Evolutionary conservation across 2,113 vertebrate genomes (phyloP).

Genomic region (Spermophilus dauricus): DNA sequence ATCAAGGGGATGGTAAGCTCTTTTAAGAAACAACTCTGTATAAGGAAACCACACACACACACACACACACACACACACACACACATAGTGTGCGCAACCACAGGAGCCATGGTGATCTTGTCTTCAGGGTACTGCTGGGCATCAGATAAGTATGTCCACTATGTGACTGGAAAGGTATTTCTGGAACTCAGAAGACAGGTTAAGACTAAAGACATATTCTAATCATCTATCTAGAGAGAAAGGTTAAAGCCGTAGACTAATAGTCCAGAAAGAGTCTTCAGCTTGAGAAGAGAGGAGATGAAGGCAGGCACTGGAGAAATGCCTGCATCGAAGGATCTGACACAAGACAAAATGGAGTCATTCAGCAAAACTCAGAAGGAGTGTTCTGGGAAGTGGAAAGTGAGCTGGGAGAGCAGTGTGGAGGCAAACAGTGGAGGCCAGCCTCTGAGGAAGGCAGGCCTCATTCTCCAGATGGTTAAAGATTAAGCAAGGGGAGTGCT

Average conservation of each 20-base stretch:
- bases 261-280: neutral
- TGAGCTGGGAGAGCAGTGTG: too few relatives aligned
- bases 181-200: neutral
- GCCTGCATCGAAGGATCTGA: neutral
- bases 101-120: neutral
- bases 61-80: too few relatives aligned
- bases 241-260: neutral
- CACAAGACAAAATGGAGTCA: neutral
- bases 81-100: too few relatives aligned
- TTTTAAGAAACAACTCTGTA: too few relatives aligned
- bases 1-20: neutral
- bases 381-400: neutral
- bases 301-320: neutral
- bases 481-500: neutral
- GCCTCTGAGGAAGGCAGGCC: neutral
- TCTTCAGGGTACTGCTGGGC: neutral
- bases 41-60: too few relatives aligned
- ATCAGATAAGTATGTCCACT: neutral
- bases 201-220: neutral
- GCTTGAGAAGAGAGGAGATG: neutral
- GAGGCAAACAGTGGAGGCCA: accelerated
- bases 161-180: neutral
- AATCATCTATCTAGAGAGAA: neutral
- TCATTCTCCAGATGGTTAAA: neutral
- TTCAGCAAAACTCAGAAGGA: neutral